Percentiles rank a stretch among this genome's conserved stretches.
These are phyloP conservation scores for Ectropis grisescens DNA, from an alignment of 1,140 invertebrate genomes.

Conservation along the genomic window DNA sequence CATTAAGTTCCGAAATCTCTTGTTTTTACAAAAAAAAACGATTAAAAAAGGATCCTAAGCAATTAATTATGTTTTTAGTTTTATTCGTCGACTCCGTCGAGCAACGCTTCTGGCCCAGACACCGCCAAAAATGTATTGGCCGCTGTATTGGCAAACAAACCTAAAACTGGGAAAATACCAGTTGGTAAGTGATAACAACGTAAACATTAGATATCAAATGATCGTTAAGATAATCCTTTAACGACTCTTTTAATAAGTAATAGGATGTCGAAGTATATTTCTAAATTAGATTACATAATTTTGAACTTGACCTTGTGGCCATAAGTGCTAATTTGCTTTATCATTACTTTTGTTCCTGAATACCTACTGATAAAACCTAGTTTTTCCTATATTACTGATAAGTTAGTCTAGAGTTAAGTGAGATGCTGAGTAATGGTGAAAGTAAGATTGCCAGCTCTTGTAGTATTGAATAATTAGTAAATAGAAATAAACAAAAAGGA, in stretches of 20 bases:
- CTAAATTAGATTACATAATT: conserved; percentile 13
- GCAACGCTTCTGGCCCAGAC: conserved; percentile 25
- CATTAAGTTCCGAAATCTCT: conserved; percentile 3
- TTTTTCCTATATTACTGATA: no score
- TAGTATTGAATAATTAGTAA: no score
- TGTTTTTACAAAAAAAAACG: neutral
- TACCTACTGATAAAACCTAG: no score
- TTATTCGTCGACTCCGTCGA: conserved; percentile 35
- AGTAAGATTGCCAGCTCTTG: no score
- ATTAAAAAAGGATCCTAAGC: no score
- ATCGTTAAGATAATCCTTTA: no score
- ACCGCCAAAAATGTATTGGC: conserved; percentile 64
- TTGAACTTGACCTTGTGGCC: conserved; percentile 16
- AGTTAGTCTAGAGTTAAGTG: no score
- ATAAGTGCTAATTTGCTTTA: conserved; percentile 4
- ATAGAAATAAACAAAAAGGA: no score
- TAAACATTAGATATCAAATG: neutral
- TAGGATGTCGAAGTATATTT: no score
- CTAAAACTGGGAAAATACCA: conserved; percentile 64
- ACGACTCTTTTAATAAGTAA: no score
- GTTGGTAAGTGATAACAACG: conserved; percentile 43
- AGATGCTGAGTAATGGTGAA: no score
- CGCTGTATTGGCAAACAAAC: conserved; percentile 60
- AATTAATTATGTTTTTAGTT: conserved; percentile 30
- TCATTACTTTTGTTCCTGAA: no score